Conservation (phyloP, 2,797 vertebrate genomes). For the Toxotes lorentzi region DNA sequence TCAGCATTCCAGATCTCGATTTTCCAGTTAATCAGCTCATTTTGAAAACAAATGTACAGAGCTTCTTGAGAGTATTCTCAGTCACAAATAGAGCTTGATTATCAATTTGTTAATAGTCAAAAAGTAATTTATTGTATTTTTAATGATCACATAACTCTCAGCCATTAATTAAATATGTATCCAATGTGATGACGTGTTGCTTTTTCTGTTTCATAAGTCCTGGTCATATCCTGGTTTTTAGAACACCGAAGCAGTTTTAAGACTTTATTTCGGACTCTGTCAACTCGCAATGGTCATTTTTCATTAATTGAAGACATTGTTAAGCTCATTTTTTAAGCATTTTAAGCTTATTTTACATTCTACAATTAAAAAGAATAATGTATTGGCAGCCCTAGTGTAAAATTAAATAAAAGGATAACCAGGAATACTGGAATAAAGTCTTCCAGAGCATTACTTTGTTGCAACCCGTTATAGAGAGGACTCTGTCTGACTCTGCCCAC, state of each 20-base stretch:
- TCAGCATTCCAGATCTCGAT: neutral
- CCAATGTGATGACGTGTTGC: neutral
- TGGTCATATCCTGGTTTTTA: neutral
- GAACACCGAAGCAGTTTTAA: neutral
- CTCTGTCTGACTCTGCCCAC: neutral
- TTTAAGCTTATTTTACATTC: neutral
- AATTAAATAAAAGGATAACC: neutral
- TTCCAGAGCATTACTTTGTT: neutral
- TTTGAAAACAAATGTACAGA: neutral
- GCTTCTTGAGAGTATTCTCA: neutral
- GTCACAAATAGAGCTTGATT: neutral
- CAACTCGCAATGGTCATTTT: neutral
- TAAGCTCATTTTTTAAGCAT: too few relatives aligned
- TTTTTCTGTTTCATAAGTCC: neutral
- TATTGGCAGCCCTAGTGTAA: neutral
- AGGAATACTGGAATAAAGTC: neutral
- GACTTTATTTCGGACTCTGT: neutral
- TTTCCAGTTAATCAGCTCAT: neutral
- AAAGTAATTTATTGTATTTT: neutral
- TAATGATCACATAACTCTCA: neutral
- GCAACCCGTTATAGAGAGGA: constrained; percentile 22
- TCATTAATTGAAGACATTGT: too few relatives aligned
- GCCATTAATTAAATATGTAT: neutral
- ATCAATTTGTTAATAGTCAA: neutral
- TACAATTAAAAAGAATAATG: neutral